A percentile compares a stretch with the other conserved stretches of the same genome.
phyloP scores from a whole-genome alignment of 1,140 invertebrate genomes.

The Zaprionus africanus region DNA sequence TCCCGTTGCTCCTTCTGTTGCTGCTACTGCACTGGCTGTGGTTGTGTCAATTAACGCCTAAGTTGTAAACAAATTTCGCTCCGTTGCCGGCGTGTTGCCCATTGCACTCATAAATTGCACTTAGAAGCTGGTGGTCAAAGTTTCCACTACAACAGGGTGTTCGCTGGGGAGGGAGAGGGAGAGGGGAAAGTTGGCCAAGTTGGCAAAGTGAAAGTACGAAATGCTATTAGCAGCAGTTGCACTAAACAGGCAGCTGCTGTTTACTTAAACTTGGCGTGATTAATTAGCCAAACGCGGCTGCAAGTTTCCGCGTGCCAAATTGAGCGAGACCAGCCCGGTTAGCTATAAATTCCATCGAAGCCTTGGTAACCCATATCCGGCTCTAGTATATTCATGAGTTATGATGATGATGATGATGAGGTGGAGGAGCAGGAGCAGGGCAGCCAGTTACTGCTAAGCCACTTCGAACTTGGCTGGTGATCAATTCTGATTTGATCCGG shows the following conservation, averaged over 20 bases:
- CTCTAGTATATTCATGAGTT: conserved; percentile 15
- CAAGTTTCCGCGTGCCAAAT: conserved; percentile 22
- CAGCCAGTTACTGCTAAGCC: conserved; percentile 24
- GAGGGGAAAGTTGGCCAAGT: conserved; percentile 30
- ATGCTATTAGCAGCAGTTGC: conserved; percentile 70
- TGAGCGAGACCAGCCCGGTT: not conserved
- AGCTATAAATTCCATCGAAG: not conserved
- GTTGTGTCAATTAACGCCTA: conserved; percentile 79
- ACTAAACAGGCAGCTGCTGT: conserved; percentile 62
- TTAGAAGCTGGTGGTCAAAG: conserved; percentile 58
- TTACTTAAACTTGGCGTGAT: conserved; percentile 67
- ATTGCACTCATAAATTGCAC: conserved; percentile 80
- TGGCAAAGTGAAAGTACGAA: conserved; percentile 63
- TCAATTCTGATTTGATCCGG: conserved; percentile 34
- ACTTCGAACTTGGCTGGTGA: conserved; percentile 20
- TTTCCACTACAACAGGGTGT: conserved; percentile 25
- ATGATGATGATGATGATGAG: conserved; percentile 22
- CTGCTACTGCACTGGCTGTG: conserved; percentile 39
- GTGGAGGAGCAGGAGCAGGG: not conserved
- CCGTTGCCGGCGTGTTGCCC: conserved; percentile 53
- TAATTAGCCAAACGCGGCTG: conserved; percentile 39
- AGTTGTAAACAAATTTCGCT: conserved; percentile 80
- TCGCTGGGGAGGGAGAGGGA: not conserved
- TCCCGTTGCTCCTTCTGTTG: conserved; percentile 10
- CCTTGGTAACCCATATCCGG: not conserved